Evolutionary conservation across 2,113 vertebrate genomes (phyloP).

Genomic region (Etia nguti): DNA sequence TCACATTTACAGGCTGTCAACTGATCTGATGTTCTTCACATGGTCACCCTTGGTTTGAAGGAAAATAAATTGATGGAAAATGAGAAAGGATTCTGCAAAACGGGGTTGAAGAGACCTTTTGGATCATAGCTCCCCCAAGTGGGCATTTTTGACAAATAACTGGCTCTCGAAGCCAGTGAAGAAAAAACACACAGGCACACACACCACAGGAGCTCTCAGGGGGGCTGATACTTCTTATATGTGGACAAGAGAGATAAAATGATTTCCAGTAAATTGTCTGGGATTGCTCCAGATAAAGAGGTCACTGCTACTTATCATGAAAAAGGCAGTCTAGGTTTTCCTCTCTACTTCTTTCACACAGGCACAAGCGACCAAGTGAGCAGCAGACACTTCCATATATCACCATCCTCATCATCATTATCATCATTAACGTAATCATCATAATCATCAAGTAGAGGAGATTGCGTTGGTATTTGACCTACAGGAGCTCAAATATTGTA

Average conservation of each 20-base stretch:
- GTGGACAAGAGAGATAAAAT: constrained; percentile 17
- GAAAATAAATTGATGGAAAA: constrained; percentile 72
- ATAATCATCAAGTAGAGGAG: constrained; percentile 15
- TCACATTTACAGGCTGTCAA: constrained; percentile 77
- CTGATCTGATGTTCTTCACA: constrained; percentile 75
- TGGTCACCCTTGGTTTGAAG: constrained; percentile 75
- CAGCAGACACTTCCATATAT: constrained; percentile 20
- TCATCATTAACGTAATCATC: constrained; percentile 29
- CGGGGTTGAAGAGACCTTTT: constrained; percentile 11
- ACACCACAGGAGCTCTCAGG: not conserved
- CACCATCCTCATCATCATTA: constrained; percentile 31
- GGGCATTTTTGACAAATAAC: constrained; percentile 15
- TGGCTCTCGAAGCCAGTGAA: not conserved
- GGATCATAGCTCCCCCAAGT: constrained; percentile 65
- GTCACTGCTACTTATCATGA: constrained; percentile 14
- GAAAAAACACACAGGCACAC: not conserved
- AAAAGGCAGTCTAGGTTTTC: not conserved
- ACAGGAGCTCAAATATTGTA: not conserved
- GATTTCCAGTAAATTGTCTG: constrained; percentile 21
- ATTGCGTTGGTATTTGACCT: constrained; percentile 17
- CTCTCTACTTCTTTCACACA: not conserved
- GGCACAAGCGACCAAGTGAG: not conserved
- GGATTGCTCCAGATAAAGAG: constrained; percentile 5
- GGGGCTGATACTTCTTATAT: constrained; percentile 1
- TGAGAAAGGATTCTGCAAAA: constrained; percentile 58